Evolutionary conservation across 1,140 invertebrate species (phyloP).

Genomic region (Rhagoletis pomonella): DNA sequence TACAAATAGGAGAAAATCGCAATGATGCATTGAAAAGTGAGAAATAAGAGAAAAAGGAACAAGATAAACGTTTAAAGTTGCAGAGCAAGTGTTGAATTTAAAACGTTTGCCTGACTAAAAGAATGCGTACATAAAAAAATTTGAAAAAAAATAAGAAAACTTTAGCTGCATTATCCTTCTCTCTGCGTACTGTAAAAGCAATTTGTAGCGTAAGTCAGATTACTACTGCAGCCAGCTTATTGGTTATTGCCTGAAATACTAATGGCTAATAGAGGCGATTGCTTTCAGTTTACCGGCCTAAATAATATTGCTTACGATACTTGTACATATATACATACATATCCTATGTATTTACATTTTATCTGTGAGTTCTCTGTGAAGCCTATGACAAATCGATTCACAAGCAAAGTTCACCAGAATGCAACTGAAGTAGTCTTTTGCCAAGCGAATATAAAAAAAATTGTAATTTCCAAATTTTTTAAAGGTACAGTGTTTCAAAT

Average conservation of each 20-base stretch:
- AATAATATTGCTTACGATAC: not conserved
- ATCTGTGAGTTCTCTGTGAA: conserved; percentile 44
- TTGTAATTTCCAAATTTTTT: not conserved
- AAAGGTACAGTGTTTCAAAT: not conserved
- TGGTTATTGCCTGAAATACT: not conserved
- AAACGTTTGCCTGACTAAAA: not conserved
- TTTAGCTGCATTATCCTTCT: not conserved
- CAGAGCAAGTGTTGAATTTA: not conserved
- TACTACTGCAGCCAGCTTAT: not conserved
- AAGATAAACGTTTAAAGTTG: not conserved
- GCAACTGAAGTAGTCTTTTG: conserved; percentile 27
- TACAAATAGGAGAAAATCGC: not conserved
- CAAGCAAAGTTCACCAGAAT: conserved; percentile 24
- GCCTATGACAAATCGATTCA: conserved; percentile 58
- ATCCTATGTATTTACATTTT: not conserved
- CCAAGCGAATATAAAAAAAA: not conserved
- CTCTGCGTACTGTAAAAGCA: not conserved
- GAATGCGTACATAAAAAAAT: not conserved
- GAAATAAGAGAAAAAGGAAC: not conserved
- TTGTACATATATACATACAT: not conserved
- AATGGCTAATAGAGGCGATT: not conserved
- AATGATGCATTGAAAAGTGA: not conserved
- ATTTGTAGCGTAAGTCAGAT: not conserved
- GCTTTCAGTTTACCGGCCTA: not conserved
- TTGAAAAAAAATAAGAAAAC: not conserved